These are phyloP conservation scores for Hofmannophila pseudospretella DNA, from an alignment of 2,888 invertebrate species.

Conservation along the genomic window DNA sequence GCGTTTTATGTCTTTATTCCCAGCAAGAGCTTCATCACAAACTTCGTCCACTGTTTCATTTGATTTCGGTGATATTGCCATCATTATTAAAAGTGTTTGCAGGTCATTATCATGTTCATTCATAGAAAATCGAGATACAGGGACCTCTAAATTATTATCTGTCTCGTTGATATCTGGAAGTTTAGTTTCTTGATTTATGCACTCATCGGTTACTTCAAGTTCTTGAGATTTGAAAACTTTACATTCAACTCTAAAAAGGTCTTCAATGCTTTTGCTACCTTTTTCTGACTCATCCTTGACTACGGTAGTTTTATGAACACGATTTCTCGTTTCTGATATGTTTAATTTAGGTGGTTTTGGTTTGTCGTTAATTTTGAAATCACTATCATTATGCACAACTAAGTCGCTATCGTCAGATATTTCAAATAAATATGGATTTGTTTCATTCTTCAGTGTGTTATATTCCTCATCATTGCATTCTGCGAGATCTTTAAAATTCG, in stretches of 20 bases:
- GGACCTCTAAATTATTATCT: neutral
- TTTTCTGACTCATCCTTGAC: neutral
- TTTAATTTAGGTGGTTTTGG: constrained; percentile 15
- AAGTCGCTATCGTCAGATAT: constrained; percentile 32
- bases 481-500: constrained; percentile 5
- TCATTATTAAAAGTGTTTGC: constrained; percentile 54
- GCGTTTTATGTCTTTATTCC: neutral
- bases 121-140: constrained; percentile 1
- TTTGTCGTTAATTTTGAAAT: constrained; percentile 44
- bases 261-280: neutral
- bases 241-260: constrained; percentile 3
- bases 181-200: neutral
- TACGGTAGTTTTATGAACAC: neutral
- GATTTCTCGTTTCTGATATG: constrained; percentile 10
- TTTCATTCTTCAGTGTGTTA: constrained; percentile 19
- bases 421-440: constrained; percentile 25
- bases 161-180: neutral
- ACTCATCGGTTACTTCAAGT: neutral
- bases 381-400: constrained; percentile 37
- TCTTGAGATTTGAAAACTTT: neutral
- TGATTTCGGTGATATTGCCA: constrained; percentile 45
- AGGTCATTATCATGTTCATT: constrained; percentile 35
- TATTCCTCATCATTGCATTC: neutral
- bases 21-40: neutral
- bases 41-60: constrained; percentile 20